Evolutionary conservation across 64 coral and sea anemone genomes (phyloP), one percentile per base, ranked within the genome.

Genomic region (Cladopsammia gracilis): DNA sequence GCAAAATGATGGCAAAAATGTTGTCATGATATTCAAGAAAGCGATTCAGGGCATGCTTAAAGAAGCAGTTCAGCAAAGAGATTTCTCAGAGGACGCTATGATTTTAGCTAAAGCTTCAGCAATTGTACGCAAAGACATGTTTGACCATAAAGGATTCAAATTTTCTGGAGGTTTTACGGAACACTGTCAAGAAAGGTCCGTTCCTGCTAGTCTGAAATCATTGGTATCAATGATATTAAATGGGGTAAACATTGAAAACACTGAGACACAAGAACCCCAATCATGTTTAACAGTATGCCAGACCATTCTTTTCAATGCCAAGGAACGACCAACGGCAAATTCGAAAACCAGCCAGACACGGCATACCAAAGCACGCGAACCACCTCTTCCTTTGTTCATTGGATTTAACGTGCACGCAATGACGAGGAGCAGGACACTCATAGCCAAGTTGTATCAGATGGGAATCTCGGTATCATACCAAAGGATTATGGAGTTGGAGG

Each of bases 231-330:
- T 89, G 87, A 82, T 95, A 60, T 53, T 95, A 44, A 76, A 24
- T 90, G 86, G 93, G 22, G 25, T 95, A 72, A 77, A 90, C 93
- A 95, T 95, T 89, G 77, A 94, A 62, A 94, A 89, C 69, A 83
- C 93, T 89, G 66, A 85, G 16, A 42, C 67, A 47, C 93, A 94
- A 85, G 93, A 94, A 67, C 62, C 93, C 19, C 93, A 94, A 48
- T 3, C 53, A 83, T 94, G 93, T 83, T 94, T 94, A 89, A 94
- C 93, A 52, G 93, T 94, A 10, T 88, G 86, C 70, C 93, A 94
- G 70, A 85, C 86, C 45, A 89, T 81, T 20, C 16, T 94, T 47
- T 94, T 89, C 66, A 94, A 94, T 89, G 85, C 92, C 49, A 94
- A 94, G 47, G 62, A 44, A 71, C 76, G 70, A 94, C 74, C 65